These are phyloP conservation scores for Thecocarcelia acutangulata DNA, from an alignment of 2,888 invertebrate species.

Conservation along the genomic window DNA sequence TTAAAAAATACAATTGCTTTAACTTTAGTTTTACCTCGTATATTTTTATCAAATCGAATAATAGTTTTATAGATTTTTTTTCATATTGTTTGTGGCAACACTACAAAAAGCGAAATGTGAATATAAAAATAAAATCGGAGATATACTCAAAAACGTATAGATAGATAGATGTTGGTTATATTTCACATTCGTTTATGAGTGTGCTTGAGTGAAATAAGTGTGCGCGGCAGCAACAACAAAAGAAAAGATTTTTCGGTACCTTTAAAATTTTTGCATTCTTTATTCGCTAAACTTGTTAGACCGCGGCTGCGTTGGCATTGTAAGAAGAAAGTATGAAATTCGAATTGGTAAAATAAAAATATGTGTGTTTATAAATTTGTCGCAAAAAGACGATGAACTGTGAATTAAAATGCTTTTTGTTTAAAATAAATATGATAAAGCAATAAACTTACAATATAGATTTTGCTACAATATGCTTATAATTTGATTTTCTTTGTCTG, in stretches of 20 bases:
- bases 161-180: conserved; percentile 48
- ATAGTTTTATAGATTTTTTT: too few species aligned
- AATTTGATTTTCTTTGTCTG: conserved; percentile 12
- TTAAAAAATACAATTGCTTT: too few species aligned
- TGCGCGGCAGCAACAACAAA: conserved; percentile 63
- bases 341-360: conserved; percentile 40
- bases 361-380: background rate
- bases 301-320: conserved; percentile 68
- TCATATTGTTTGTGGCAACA: too few species aligned
- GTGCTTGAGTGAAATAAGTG: conserved; percentile 66
- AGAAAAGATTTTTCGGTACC: conserved; percentile 63
- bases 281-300: conserved; percentile 68
- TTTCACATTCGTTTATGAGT: conserved; percentile 60
- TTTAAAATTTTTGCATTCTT: conserved; percentile 68
- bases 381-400: conserved; percentile 7
- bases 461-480: background rate
- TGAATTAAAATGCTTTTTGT: conserved; percentile 12
- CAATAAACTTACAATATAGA: too few species aligned
- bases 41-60: too few species aligned
- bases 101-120: conserved; percentile 8
- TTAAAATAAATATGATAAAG: background rate
- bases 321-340: conserved; percentile 61
- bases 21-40: too few species aligned
- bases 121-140: conserved; percentile 49
- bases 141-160: too few species aligned